phyloP scores from a whole-genome alignment of 1,140 invertebrate genomes.

The Penaeus chinensis region DNA sequence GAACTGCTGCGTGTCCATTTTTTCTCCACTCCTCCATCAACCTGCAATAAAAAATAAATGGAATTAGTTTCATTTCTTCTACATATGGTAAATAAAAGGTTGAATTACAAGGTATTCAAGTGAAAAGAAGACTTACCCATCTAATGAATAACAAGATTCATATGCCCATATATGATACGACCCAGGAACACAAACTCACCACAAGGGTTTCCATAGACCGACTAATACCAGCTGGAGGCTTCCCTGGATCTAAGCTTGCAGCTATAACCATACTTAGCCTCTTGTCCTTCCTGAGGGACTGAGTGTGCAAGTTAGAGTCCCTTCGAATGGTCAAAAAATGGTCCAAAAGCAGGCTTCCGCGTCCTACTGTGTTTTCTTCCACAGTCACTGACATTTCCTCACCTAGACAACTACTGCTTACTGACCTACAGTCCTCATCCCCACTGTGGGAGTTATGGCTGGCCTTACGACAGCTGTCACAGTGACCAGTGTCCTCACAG shows the following conservation, averaged over 20 bases:
- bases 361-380: neutral
- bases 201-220: constrained; percentile 47
- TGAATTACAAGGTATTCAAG: neutral
- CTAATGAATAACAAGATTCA: neutral
- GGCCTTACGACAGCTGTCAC: constrained; percentile 27
- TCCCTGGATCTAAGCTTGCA: constrained; percentile 38
- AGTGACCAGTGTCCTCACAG: constrained; percentile 50
- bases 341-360: neutral
- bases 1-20: constrained; percentile 34
- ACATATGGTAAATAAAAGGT: neutral
- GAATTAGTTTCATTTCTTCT: no score
- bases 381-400: constrained; percentile 21
- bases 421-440: constrained; percentile 21
- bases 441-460: constrained; percentile 1
- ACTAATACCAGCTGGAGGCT: constrained; percentile 29
- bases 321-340: constrained; percentile 45
- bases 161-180: neutral
- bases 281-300: constrained; percentile 40
- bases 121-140: no score
- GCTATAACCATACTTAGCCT: constrained; percentile 30
- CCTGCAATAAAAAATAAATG: constrained; percentile 22
- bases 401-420: constrained; percentile 36
- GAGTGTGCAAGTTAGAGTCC: constrained; percentile 3
- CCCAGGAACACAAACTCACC: constrained; percentile 36
- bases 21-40: constrained; percentile 49